phyloP scores from a whole-genome alignment of 2,888 invertebrate genomes.

The Gastrophysa polygoni region DNA sequence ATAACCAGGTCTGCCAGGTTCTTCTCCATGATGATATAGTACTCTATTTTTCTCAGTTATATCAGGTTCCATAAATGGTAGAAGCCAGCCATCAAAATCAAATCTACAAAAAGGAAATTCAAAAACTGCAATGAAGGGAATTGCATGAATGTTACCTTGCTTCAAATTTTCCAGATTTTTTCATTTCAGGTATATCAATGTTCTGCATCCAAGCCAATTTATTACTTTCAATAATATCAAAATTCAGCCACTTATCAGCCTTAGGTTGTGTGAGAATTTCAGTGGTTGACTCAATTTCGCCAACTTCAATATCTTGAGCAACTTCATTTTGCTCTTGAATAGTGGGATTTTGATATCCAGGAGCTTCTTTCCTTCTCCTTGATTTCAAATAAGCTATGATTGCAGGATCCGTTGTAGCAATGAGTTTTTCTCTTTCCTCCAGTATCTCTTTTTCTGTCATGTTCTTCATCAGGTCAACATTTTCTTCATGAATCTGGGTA shows the following conservation, averaged over 20 bases:
- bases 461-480: constrained; percentile 67
- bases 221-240: constrained; percentile 83
- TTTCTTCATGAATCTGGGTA: constrained; percentile 74
- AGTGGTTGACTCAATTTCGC: constrained; percentile 60
- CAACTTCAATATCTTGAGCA: constrained; percentile 46
- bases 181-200: constrained; percentile 63
- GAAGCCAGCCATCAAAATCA: constrained; percentile 78
- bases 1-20: constrained; percentile 90
- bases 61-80: constrained; percentile 72
- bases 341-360: constrained; percentile 40
- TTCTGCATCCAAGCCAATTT: constrained; percentile 89
- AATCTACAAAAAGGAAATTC: constrained; percentile 61
- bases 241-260: constrained; percentile 79
- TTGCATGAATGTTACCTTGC: constrained; percentile 60
- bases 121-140: background rate
- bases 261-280: constrained; percentile 66
- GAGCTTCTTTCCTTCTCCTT: constrained; percentile 53
- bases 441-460: constrained; percentile 79
- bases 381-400: constrained; percentile 69
- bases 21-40: constrained; percentile 92
- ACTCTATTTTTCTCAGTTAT: constrained; percentile 67
- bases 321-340: constrained; percentile 55
- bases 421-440: constrained; percentile 71
- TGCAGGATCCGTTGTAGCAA: constrained; percentile 69
- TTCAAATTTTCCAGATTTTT: constrained; percentile 70